Evolutionary conservation across 2,888 invertebrate genomes (phyloP), one percentile per base, ranked within the genome.

Genomic region (Falcaria lacertinaria): DNA sequence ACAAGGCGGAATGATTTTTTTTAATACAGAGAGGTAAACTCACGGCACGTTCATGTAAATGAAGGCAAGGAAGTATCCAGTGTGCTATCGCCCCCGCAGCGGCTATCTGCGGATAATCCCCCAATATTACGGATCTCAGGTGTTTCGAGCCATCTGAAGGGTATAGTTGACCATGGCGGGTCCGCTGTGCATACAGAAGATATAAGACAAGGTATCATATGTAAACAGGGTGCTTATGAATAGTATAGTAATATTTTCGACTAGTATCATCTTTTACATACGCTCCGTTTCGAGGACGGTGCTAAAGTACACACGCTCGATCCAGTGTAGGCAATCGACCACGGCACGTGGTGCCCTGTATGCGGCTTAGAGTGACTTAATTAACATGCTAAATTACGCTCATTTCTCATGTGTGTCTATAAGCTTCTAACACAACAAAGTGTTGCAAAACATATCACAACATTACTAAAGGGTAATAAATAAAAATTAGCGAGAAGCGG

Each of bases 401-500:
- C 17, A 15, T 15, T 15, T 2, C n/a, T 1, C 17, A 16, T 35
- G 15, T 1, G 3, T 2, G 1, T 22, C 22, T 7, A 22, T 7
- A 22, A 6, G 22, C 5, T 6, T 6, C 6, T 22, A 2, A 22
- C 2, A 2, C 22, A 6, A 22, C 5, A 22, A 6, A 22, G 22
- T 22, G 22, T 28, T 28, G 35, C 40, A 46, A 50, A 51, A 49
- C 48, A 47, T 54, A 52, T 52, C 37, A 39, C 11, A 11, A 28
- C 28, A 11, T 2, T 11, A 28, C 6, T 2, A 1, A 2, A 7
- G 1, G 28, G 6, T 49, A 54, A 57, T 65, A 66, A 68, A 62
- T 74, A 64, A 72, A 63, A 67, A 66, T 72, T 64, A 69, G 54
- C 52, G 44, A 41, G 51, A 48, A 45, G 47, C 55, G 57, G 58